Evolutionary conservation across 2,113 vertebrate species (phyloP).

Genomic region (Tringa solitaria): DNA sequence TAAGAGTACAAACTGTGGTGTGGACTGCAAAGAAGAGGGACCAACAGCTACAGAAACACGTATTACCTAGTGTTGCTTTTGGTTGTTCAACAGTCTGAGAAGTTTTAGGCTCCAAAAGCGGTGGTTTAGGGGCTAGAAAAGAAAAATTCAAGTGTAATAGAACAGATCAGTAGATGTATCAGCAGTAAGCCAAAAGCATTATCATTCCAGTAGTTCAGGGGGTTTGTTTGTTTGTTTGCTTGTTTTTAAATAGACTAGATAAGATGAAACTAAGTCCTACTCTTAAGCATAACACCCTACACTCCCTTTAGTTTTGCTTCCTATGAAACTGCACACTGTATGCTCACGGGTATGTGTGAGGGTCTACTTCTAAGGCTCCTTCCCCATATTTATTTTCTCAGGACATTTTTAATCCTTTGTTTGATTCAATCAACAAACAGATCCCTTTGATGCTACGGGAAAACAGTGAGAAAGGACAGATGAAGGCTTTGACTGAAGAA

Average conservation of each 20-base stretch:
- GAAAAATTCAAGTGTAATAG: not conserved
- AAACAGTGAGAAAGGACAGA: not conserved
- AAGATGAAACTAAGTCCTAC: not conserved
- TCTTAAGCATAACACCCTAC: not conserved
- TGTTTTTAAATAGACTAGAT: not conserved
- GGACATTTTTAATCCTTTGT: not conserved
- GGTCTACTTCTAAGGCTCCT: not conserved
- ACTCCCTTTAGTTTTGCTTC: not conserved
- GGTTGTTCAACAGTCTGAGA: slow-evolving; percentile 34
- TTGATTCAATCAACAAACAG: not conserved
- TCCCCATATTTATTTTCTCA: not conserved
- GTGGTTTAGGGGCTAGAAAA: slow-evolving; percentile 50
- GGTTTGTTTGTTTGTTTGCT: not conserved
- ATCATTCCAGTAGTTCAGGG: not conserved
- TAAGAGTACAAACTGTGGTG: not conserved
- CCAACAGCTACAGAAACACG: not conserved
- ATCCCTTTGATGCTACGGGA: not conserved
- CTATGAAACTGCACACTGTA: not conserved
- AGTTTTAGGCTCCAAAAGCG: slow-evolving; percentile 40
- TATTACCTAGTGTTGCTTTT: slow-evolving; percentile 51
- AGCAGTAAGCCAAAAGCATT: not conserved
- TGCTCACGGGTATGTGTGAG: not conserved
- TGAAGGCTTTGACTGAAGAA: not conserved
- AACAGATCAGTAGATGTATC: not conserved
- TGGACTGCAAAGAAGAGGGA: not conserved